Evolutionary conservation across 1,140 invertebrate genomes (phyloP), one percentile per base, ranked within the genome.

Genomic region (Anoplophora glabripennis): DNA sequence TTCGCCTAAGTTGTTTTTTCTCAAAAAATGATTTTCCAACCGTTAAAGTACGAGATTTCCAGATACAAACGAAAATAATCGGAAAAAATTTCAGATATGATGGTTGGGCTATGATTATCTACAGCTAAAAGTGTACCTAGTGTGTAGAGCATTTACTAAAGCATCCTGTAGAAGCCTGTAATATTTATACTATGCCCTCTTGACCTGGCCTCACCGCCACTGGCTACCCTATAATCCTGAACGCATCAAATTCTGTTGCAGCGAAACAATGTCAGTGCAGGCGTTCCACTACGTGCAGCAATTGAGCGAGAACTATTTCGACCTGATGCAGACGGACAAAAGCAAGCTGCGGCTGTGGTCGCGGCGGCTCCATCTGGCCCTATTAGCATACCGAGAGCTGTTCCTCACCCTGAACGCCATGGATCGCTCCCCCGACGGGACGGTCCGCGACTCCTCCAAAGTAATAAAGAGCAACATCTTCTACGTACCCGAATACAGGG

Each of bases 211-310:
- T 3, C 21, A 28, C 3, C 21, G 21, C 5, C 21, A 28, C 21
- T 42, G 48, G 35, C 47, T n/a, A 28, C 5, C 21, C 5, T 2
- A 28, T 3, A 28, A 28, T 2, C 21, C 57, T 65, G 68, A 28
- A 28, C 21, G 5, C 5, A 28, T 28, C 21, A 2, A 28, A 28
- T 28, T 60, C 45, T 38, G 45, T 64, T 67, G 56, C 74, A 93
- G 89, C 75, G 92, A 95, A 81, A 94, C 92, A 7, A 84, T 96
- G 81, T 88, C 89, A n/a, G 86, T 92, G 0, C 84, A 88, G 55
- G 86, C 87, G 58, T 97, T 98, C 76, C 93, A 98, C 76, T 93
- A 93, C 74, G 87, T 97, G 4, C 93, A 98, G 78, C 90, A 89
- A 65, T 87, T 94, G 77, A 85, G 98, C 78, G 90, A 94, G 70